Conservation (phyloP, 2,888 invertebrate species). For the Philhelius pedissequus region DNA sequence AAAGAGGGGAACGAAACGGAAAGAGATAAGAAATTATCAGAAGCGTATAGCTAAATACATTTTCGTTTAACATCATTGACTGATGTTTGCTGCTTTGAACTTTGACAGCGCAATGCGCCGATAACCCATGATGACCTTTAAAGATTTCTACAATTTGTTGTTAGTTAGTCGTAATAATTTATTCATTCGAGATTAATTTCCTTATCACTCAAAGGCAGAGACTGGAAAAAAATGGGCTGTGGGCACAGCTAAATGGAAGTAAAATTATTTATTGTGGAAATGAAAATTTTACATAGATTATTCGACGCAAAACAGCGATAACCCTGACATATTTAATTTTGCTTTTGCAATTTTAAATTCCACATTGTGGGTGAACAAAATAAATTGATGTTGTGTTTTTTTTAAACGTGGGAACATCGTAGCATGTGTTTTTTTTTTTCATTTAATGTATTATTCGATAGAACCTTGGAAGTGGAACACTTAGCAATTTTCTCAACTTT, state of each 20-base stretch:
- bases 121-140: constrained; percentile 32
- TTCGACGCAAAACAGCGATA: constrained; percentile 16
- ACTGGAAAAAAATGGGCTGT: too few relatives aligned
- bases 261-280: background rate
- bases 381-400: background rate
- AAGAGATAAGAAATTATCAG: background rate
- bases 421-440: background rate
- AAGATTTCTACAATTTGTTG: constrained; percentile 36
- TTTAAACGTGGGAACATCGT: background rate
- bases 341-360: constrained; percentile 17
- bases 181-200: constrained; percentile 22
- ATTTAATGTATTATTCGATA: background rate
- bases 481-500: background rate
- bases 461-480: background rate
- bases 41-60: constrained; percentile 11
- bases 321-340: constrained; percentile 39
- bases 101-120: constrained; percentile 1
- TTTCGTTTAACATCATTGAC: constrained; percentile 40
- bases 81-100: constrained; percentile 34
- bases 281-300: constrained; percentile 2
- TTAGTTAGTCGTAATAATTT: constrained; percentile 26
- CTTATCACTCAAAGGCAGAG: background rate
- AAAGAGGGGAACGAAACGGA: background rate
- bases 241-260: background rate
- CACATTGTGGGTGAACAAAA: background rate